Base-by-base conservation (phyloP, 2,797 vertebrate species). In the Amblyraja radiata region DNA sequence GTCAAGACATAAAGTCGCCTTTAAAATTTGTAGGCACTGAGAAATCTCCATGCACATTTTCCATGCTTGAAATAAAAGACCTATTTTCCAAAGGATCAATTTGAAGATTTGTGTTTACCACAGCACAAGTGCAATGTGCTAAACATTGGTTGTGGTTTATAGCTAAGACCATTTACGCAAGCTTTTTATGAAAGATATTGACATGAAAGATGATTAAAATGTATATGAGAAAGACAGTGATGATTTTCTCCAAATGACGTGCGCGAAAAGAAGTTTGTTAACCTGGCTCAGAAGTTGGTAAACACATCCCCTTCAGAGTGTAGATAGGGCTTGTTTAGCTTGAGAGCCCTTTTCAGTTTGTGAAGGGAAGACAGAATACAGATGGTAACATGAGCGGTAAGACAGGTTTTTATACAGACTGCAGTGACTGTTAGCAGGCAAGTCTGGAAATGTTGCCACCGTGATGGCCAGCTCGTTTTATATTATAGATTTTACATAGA, bases 1-100 rank as follows among this genome's bases (percentile, higher is more conserved):
- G 71, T 74, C 71, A 92, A 58, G 90, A 92, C 90, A 74, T 54
- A n/a, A 91, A 91, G 36, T 76, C 90, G 74, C 36, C 90, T 58
- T 21, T 76, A 58, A 58, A 74, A 32, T 74, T 25, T 54, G 36
- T 54, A 76, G 71, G 9, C 68, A 58, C 23, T 58, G 90, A 68
- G 61, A 68, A 88, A 88, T 36, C 36, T 2, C 5, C 46, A 54
- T 54, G 46, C 46, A 6, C 46, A 88, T 88, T 88, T 88, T n/a
- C 32, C 61, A 88, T 36, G n/a, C 21, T 88, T 36, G 65, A 68
- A 36, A 28, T 5, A 1, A 36, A 6, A 54, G 5, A 54, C n/a
- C 7, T 65, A 36, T 21, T 68, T 88, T 68, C n/a, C 16, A 65
- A n/a, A 68, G 7, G 8, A 68, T 21, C 0, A 5, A 63, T 86